phyloP scores from a whole-genome alignment of 2,113 vertebrate species.

The Cichladusa arquata region DNA sequence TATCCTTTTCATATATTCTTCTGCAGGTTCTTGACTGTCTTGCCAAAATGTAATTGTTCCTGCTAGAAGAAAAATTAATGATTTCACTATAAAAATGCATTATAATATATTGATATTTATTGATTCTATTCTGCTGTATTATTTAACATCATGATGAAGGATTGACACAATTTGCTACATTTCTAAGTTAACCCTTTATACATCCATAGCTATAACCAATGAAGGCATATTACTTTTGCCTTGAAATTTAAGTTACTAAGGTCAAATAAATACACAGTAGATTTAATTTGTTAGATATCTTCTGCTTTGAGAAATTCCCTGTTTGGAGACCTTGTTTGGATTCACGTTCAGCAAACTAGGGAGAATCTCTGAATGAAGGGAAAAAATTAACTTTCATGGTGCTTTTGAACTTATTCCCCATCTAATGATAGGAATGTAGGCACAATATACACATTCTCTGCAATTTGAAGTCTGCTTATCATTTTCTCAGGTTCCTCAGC shows the following conservation, averaged over 20 bases:
- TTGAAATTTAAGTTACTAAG: neutral
- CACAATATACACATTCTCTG: neutral
- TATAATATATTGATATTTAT: slow-evolving; percentile 38
- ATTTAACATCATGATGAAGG: neutral
- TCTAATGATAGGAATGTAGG: neutral
- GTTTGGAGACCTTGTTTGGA: neutral
- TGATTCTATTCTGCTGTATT: slow-evolving; percentile 11
- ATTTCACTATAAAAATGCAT: slow-evolving; percentile 29
- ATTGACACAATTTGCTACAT: neutral
- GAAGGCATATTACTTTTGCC: neutral
- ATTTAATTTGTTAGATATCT: neutral
- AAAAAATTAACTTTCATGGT: neutral
- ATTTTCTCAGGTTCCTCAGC: neutral
- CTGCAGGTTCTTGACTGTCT: neutral
- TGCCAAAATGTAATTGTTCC: slow-evolving; percentile 18
- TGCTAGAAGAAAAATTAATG: slow-evolving; percentile 12
- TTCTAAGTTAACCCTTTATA: neutral
- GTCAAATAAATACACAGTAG: neutral
- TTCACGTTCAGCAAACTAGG: neutral
- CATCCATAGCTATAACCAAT: neutral
- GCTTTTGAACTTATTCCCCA: neutral
- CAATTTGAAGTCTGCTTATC: neutral
- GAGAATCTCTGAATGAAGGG: neutral
- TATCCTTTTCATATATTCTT: neutral
- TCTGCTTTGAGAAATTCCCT: neutral